Conservation (phyloP, 2,888 invertebrate genomes). For the Conomelus anceps region DNA sequence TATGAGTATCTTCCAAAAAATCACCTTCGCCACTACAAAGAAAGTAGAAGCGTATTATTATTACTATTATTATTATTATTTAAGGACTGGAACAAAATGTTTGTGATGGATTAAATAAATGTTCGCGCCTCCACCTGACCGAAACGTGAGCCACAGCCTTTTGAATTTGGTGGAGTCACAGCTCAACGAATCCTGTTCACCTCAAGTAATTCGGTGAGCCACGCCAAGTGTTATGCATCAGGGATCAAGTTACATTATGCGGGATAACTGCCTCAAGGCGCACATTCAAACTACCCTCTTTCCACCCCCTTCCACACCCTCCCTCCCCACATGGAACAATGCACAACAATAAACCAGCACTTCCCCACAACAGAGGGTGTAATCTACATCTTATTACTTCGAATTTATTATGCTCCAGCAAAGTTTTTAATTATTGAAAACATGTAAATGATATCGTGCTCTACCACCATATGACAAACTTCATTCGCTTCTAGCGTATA, state of each 20-base stretch:
- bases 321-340: not conserved
- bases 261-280: not conserved
- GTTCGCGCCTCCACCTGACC: not conserved
- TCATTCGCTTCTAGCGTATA: not conserved
- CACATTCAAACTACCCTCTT: no score
- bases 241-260: not conserved
- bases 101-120: not conserved
- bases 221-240: not conserved
- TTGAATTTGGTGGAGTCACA: not conserved
- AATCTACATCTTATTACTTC: not conserved
- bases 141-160: not conserved
- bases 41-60: no score
- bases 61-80: not conserved
- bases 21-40: no score
- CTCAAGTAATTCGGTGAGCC: not conserved
- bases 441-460: not conserved
- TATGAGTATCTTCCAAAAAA: no score
- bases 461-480: not conserved
- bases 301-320: not conserved
- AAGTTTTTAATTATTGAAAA: not conserved
- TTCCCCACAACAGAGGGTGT: not conserved
- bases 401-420: not conserved
- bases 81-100: not conserved
- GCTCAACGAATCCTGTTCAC: not conserved
- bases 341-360: not conserved